Conservation (phyloP, 35 echinoderm and acorn worm genomes). For the Antedon bifida region DNA sequence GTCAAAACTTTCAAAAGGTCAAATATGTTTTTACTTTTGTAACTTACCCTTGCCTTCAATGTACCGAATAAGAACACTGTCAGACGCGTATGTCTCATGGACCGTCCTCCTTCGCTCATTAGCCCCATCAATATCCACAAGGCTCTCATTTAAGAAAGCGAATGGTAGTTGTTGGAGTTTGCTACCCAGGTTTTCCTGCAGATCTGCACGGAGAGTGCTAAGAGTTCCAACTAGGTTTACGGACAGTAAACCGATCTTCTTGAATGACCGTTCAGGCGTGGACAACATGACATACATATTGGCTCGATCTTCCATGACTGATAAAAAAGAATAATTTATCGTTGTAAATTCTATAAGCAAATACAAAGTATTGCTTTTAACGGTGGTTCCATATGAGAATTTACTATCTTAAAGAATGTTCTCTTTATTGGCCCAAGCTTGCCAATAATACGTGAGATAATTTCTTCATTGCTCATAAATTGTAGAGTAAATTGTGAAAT, state of each 20-base stretch:
- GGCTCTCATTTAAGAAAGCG: neutral
- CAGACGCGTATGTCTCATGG: neutral
- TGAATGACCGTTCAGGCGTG: neutral
- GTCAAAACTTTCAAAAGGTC: too few species aligned
- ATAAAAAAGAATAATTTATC: too few species aligned
- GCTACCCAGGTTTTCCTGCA: neutral
- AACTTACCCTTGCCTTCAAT: too few species aligned
- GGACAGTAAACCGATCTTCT: neutral
- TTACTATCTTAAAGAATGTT: too few species aligned
- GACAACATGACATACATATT: neutral
- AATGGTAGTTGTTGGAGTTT: neutral
- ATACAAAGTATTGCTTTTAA: too few species aligned
- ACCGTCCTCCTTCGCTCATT: neutral
- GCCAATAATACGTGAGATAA: too few species aligned
- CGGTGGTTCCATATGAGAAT: too few species aligned
- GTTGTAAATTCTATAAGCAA: too few species aligned
- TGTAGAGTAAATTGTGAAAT: too few species aligned
- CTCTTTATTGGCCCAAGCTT: too few species aligned
- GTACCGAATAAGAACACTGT: neutral
- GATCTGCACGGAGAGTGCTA: neutral
- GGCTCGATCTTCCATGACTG: neutral
- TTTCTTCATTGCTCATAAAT: too few species aligned
- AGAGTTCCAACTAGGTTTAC: neutral
- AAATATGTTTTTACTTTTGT: too few species aligned
- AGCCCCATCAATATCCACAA: neutral